Base-by-base conservation (phyloP, 2,888 invertebrate species). In the Entomobrya proxima region DNA sequence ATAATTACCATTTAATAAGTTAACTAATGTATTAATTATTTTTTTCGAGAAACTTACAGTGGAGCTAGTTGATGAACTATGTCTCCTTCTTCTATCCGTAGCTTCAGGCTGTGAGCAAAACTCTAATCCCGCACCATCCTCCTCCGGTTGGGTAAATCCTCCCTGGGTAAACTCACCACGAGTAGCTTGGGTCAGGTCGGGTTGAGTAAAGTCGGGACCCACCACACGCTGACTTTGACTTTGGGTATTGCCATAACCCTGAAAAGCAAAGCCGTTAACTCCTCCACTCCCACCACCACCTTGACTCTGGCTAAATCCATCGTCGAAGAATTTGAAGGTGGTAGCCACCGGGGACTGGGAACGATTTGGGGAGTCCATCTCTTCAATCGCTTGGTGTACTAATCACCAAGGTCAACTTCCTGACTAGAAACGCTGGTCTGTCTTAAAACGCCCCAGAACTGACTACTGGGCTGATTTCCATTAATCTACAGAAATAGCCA, bases 191-290 rank as follows among this genome's bases (percentile, higher is more conserved):
- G 87, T 87, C 61, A 88, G 74, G 30, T 86, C 86, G 27, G 86
- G 84, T 32, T 27, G 91, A 90, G 85, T 91, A 67, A 81, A 82
- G n/a, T n/a, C n/a, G n/a, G n/a, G n/a, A n/a, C n/a, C n/a, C 30
- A 86, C 88, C 52, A 74, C 61, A 24, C 40, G 52, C 18, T 87
- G 87, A n/a, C 79, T 58, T 18, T 86, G 87, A 18, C 82, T 76
- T 76, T 86, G 86, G 9, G 80, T 81, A 27, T 76, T 77, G 3
- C 78, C 86, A 32, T 76, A 87, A 40, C 69, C 81, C 15, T 61
- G 79, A 13, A 79, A 80, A 5, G 64, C 52, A 35, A 78, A 85
- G 18, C 76, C 80, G 35, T 75, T 76, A 21, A 82, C 61, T 4
- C 18, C 9, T 15, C 30, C 18, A 4, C 18, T 35, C 15, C 7